Conservation (phyloP, 2,888 invertebrate species). For the Caprella mutica region DNA sequence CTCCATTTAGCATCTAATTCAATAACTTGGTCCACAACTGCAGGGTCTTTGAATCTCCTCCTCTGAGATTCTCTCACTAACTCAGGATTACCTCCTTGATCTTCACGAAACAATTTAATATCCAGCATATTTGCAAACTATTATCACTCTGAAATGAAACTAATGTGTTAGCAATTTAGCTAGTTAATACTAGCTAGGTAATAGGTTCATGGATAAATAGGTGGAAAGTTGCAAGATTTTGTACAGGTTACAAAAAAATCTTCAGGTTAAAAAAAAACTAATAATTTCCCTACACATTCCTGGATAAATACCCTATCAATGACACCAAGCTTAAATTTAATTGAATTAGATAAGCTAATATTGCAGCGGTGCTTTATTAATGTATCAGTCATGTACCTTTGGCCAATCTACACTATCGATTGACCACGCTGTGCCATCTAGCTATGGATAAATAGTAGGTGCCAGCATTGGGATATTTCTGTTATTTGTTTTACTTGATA, state of each 20-base stretch:
- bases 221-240: too few species aligned
- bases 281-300: too few species aligned
- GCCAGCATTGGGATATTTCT: background rate
- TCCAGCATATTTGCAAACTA: constrained; percentile 53
- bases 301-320: too few species aligned
- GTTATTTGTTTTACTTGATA: background rate
- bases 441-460: background rate
- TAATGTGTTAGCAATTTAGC: background rate
- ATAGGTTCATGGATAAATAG: background rate
- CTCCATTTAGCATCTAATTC: constrained; percentile 83
- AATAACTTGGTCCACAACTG: constrained; percentile 80
- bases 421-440: background rate
- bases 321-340: too few species aligned
- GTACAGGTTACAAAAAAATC: too few species aligned
- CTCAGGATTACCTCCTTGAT: constrained; percentile 89
- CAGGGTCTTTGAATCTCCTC: constrained; percentile 84
- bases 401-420: too few species aligned
- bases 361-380: too few species aligned
- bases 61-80: constrained; percentile 83
- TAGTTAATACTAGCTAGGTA: background rate
- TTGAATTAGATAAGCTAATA: too few species aligned
- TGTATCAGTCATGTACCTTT: background rate
- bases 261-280: too few species aligned
- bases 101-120: constrained; percentile 86
- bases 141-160: background rate